These are phyloP conservation scores for Aplysia californica DNA, from an alignment of 1,140 invertebrate genomes.

Conservation along the genomic window DNA sequence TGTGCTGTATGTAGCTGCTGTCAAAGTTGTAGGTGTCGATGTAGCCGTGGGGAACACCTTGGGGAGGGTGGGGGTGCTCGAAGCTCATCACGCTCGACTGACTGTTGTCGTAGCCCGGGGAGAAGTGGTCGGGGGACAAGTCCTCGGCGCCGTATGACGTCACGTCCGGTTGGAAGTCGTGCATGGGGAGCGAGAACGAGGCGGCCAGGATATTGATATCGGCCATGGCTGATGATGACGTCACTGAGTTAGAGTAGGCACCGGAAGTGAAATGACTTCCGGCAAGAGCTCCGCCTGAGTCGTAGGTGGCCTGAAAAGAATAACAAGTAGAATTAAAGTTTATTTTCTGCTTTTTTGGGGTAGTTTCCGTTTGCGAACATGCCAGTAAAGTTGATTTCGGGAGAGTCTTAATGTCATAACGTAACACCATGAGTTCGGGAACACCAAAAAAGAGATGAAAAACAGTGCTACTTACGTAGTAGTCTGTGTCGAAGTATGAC, in stretches of 20 bases:
- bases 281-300: constrained; percentile 31
- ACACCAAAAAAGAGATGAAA: not conserved
- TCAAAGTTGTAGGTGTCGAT: constrained; percentile 50
- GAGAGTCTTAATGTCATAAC: not conserved
- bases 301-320: constrained; percentile 36
- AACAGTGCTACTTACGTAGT: not conserved
- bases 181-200: constrained; percentile 41
- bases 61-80: constrained; percentile 25
- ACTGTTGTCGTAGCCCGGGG: constrained; percentile 33
- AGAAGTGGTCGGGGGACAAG: constrained; percentile 41
- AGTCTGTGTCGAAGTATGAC: not conserved
- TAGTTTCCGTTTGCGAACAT: too few species aligned
- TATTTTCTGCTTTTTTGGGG: too few species aligned
- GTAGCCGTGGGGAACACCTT: constrained; percentile 23
- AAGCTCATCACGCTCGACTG: constrained; percentile 28
- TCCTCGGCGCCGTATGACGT: constrained; percentile 37
- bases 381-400: not conserved
- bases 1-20: constrained; percentile 36
- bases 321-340: not conserved
- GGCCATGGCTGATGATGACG: constrained; percentile 33
- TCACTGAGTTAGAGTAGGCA: constrained; percentile 35
- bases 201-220: constrained; percentile 46
- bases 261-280: constrained; percentile 30
- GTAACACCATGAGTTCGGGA: not conserved
- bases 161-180: constrained; percentile 48